Evolutionary conservation across 2,113 vertebrate species (phyloP).

Genomic region (Silurus glanis): DNA sequence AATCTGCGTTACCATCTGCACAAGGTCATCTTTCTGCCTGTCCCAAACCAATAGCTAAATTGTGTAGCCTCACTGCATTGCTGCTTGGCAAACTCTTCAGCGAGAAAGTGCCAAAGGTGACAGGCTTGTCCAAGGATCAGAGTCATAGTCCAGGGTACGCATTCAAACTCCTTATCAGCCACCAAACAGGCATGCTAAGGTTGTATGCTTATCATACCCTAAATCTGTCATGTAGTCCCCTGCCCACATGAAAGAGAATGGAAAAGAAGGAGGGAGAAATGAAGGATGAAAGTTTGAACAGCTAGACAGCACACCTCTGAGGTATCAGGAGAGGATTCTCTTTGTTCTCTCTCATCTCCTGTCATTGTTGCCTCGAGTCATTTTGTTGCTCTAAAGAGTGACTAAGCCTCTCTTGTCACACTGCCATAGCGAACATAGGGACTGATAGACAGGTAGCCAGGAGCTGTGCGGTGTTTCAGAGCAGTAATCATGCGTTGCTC

Average conservation of each 20-base stretch:
- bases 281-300: background rate
- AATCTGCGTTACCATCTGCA: background rate
- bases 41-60: conserved; percentile 7
- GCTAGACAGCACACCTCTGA: background rate
- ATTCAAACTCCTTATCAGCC: background rate
- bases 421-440: conserved; percentile 6
- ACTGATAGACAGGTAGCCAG: conserved; percentile 8
- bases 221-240: background rate
- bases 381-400: conserved; percentile 23
- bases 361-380: conserved; percentile 50
- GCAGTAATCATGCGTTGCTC: background rate
- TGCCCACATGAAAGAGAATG: conserved; percentile 17
- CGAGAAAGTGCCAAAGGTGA: background rate
- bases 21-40: conserved; percentile 21
- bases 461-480: background rate
- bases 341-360: conserved; percentile 30
- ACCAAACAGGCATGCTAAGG: background rate
- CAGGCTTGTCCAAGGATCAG: conserved; percentile 13
- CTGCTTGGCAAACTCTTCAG: background rate
- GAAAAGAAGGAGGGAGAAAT: conserved; percentile 24
- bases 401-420: conserved; percentile 24
- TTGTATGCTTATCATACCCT: background rate
- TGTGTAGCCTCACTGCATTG: background rate
- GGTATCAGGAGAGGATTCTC: conserved; percentile 13
- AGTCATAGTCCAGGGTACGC: background rate